A percentile compares a stretch with the other conserved stretches of the same genome.
Conservation (phyloP, 2,888 invertebrate species). For the Mythimna ferrago region DNA sequence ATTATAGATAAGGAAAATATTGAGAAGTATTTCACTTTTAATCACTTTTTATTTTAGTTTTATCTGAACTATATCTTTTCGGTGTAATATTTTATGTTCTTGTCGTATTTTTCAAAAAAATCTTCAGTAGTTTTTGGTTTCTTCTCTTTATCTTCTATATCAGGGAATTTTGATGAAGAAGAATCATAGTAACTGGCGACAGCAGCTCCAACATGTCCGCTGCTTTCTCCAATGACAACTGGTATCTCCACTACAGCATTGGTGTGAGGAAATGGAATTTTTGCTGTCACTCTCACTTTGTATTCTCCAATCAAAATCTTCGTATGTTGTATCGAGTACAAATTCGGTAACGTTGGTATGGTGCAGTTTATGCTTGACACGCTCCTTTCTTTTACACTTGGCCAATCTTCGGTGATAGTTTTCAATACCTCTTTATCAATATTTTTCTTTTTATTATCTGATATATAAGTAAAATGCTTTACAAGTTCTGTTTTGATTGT, state of each 20-base stretch:
- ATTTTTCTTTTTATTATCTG: not conserved
- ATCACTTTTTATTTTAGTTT: not conserved
- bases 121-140: not conserved
- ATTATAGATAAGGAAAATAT: not conserved
- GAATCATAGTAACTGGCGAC: not conserved
- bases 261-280: slow-evolving; percentile 65
- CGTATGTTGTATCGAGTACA: slow-evolving; percentile 67
- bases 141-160: not conserved
- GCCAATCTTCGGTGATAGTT: slow-evolving; percentile 16
- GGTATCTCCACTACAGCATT: slow-evolving; percentile 64
- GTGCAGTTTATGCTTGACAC: slow-evolving; percentile 36
- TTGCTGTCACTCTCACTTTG: slow-evolving; percentile 59
- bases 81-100: not conserved
- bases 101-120: slow-evolving; percentile 9
- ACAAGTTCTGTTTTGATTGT: slow-evolving; percentile 48
- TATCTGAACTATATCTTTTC: not conserved
- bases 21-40: not conserved
- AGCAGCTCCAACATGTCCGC: not conserved
- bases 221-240: slow-evolving; percentile 63
- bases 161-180: slow-evolving; percentile 4
- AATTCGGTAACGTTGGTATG: slow-evolving; percentile 49
- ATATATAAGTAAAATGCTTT: slow-evolving; percentile 33
- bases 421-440: slow-evolving; percentile 29
- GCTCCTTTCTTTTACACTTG: slow-evolving; percentile 53
- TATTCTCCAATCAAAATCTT: slow-evolving; percentile 63